Evolutionary conservation across 30 jellyfish, hydroid and myxozoan species (phyloP), one percentile per base, ranked within the genome.

Genomic region (Calvadosia cruxmelitensis): DNA sequence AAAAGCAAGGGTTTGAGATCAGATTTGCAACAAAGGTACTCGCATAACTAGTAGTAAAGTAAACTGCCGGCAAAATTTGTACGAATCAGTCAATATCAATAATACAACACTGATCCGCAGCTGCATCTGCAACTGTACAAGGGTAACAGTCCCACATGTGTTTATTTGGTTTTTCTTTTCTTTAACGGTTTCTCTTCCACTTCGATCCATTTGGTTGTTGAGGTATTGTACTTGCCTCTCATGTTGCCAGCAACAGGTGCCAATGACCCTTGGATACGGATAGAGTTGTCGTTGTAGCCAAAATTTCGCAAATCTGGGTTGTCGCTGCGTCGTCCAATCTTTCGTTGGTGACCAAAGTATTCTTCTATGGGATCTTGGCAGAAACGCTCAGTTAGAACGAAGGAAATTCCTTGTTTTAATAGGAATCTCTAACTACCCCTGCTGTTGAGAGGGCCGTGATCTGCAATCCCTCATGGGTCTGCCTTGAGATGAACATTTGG

Each of bases 11-110:
- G 33, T 50, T 32, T 71, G 80, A 50, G 53, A 52, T 31, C 26
- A 33, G 25, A 71, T 71, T 71, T 71, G 71, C 50, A 71, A 29
- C 80, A 71, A 32, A 49, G 31, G 34, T 71, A 71, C 68, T 69
- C 78, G 3, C 50, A 69, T 53, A 49, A 69, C 25, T 34, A 61
- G 65, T 31, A 69, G 27, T 69, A 29, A 33, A 48, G 49, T 69
- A 68, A 34, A 69, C 10, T 42, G 10, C 10, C 20, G 57, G 10
- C 10, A 42, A 5, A 5, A 42, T 10, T 42, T 42, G 10, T 42
- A 42, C 57, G 57, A 5, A n/a, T n/a, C n/a, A n/a, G n/a, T n/a
- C n/a, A n/a, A n/a, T n/a, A n/a, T n/a, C n/a, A n/a, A n/a, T n/a
- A n/a, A n/a, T n/a, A n/a, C n/a, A n/a, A n/a, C n/a, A n/a, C n/a